Conservation (phyloP, 2,888 invertebrate species). For the Embidobia sp. region DNA sequence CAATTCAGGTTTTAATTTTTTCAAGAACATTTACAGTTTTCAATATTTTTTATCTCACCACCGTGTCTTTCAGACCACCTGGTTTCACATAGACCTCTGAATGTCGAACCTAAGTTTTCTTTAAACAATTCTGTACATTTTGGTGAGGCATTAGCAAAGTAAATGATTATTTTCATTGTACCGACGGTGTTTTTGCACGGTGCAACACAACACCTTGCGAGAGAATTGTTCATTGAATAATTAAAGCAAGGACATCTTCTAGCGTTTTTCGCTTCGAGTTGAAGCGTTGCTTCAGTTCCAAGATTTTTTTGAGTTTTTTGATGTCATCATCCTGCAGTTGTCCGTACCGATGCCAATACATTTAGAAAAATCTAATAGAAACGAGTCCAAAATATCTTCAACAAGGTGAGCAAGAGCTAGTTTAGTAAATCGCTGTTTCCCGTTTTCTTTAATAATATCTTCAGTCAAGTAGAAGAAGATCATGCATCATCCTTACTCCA, state of each 20-base stretch:
- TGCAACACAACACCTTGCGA: conserved; percentile 25
- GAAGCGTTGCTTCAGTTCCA: conserved; percentile 33
- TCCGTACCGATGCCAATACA: conserved; percentile 46
- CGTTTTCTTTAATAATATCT: not conserved
- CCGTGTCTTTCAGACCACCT: conserved; percentile 31
- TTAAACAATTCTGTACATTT: conserved; percentile 11
- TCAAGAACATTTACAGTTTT: conserved; percentile 22
- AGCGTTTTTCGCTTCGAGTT: conserved; percentile 28
- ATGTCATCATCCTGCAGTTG: conserved; percentile 36
- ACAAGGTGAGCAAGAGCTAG: conserved; percentile 8
- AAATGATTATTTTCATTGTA: conserved; percentile 43
- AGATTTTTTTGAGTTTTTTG: too few species aligned
- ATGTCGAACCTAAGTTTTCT: not conserved
- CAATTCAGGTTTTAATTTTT: conserved; percentile 16
- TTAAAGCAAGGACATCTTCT: conserved; percentile 37
- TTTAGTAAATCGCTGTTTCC: conserved; percentile 12
- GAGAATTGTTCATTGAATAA: conserved; percentile 42
- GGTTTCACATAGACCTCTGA: conserved; percentile 23
- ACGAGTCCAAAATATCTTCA: not conserved
- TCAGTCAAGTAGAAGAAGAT: too few species aligned
- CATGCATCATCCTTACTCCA: too few species aligned
- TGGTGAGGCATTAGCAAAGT: conserved; percentile 13
- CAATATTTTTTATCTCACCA: conserved; percentile 17
- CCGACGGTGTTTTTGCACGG: conserved; percentile 30
- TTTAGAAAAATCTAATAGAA: not conserved